Evolutionary conservation across 2,797 vertebrate genomes (phyloP).

Genomic region (Meda fulgida): DNA sequence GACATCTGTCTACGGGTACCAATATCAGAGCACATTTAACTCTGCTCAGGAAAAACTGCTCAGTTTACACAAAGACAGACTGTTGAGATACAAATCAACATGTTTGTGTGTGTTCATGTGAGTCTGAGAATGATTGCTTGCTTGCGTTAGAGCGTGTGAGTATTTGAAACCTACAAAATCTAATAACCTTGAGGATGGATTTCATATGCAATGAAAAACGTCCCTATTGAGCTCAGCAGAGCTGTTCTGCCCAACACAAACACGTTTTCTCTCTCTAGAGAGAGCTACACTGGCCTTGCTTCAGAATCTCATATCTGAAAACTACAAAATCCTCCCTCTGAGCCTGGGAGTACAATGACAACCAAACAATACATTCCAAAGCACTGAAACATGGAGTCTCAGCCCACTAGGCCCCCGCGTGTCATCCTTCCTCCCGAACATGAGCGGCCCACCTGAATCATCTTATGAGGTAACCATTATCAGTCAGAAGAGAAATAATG

Average conservation of each 20-base stretch:
- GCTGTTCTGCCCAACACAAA: slow-evolving; percentile 72
- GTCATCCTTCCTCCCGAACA: neutral
- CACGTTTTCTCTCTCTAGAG: slow-evolving; percentile 54
- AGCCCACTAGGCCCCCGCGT: neutral
- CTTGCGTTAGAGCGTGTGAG: slow-evolving; percentile 21
- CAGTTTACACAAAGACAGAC: slow-evolving; percentile 30
- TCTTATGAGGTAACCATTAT: slow-evolving; percentile 18
- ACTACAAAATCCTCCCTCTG: slow-evolving; percentile 38
- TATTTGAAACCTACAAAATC: slow-evolving; percentile 55
- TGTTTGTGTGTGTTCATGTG: slow-evolving; percentile 21
- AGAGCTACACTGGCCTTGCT: slow-evolving; percentile 35
- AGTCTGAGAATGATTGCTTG: slow-evolving; percentile 52
- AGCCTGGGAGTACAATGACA: slow-evolving; percentile 25
- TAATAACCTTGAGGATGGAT: slow-evolving; percentile 62
- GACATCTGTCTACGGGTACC: neutral
- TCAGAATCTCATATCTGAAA: slow-evolving; percentile 46
- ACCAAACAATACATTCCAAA: slow-evolving; percentile 49
- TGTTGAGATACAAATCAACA: neutral
- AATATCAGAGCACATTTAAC: slow-evolving; percentile 17
- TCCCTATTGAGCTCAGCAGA: slow-evolving; percentile 58
- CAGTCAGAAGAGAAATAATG: neutral
- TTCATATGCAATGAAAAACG: slow-evolving; percentile 67
- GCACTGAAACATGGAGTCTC: slow-evolving; percentile 22
- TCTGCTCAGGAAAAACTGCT: slow-evolving; percentile 21
- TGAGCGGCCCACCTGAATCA: slow-evolving; percentile 26